Base-by-base conservation (phyloP, 2,888 invertebrate genomes). In the Eristalis intricaria region DNA sequence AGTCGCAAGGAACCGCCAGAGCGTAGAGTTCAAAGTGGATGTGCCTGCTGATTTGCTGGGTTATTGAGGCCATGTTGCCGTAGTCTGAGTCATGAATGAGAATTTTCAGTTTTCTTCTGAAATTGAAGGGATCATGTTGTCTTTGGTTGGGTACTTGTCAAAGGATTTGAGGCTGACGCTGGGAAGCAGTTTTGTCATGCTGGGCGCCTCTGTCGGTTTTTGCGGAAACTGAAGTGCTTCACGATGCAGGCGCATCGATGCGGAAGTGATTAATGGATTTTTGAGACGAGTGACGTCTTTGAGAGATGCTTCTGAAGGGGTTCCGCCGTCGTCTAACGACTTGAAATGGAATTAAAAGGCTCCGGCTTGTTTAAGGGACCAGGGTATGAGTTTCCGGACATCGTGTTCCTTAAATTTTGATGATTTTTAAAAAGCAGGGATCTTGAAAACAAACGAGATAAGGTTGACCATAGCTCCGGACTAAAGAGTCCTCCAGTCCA, bases 1-100 rank as follows among this genome's bases (percentile, higher is more conserved):
- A 8, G 8, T 50, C 2, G 4, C 70, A 68, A 40, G 43, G 26
- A 77, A 50, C 66, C 50, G 76, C 65, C 60, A 56, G 65, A 43
- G 65, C 65, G 23, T 76, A 23, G 29, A 76, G 69, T 50, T 82
- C 50, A 77, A 71, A 66, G 61, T n/a, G 23, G 63, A 63, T 73
- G 32, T 32, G 73, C 35, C 61, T 64, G 23, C 65, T 78, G 63
- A 64, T 40, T 71, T 38, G 23, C 26, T 71, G 70, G 60, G 22
- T 50, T 50, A 50, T 8, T 19, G 50, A 19, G 50, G 19, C 50
- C 50, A 19, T 19, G n/a, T 43, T 43, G 43, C 19, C 15, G n/a
- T 7, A 4, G 43, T n/a, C n/a, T 43, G 50, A 50, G 50, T 19
- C 19, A 43, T n/a, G n/a, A 43, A 43, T 43, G 43, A 32, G 4